These are phyloP conservation scores for Pantherophis vulpinus DNA, from an alignment of 2,797 vertebrate species.

Conservation along the genomic window DNA sequence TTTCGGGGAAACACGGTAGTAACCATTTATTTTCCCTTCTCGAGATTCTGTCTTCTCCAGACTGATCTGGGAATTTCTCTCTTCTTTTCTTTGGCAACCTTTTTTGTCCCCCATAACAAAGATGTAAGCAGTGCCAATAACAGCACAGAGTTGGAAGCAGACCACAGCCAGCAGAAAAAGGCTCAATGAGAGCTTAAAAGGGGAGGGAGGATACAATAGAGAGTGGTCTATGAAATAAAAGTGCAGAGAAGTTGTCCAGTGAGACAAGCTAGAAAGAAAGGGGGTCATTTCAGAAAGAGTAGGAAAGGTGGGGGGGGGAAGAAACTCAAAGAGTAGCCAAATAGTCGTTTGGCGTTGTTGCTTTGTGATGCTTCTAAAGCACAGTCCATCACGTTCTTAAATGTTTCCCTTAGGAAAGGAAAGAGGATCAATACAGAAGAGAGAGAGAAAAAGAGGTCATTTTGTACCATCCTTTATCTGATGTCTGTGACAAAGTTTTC, in stretches of 20 bases:
- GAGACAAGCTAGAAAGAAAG: constrained; percentile 31
- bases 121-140: constrained; percentile 7
- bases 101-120: constrained; percentile 25
- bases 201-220: neutral
- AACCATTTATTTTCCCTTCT: constrained; percentile 18
- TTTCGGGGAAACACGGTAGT: neutral
- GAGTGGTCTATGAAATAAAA: neutral
- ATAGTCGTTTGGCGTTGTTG: neutral
- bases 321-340: neutral
- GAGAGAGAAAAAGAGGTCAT: neutral
- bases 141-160: constrained; percentile 10
- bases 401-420: neutral
- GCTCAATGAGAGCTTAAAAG: constrained; percentile 1
- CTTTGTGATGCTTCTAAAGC: neutral
- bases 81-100: constrained; percentile 19
- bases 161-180: neutral
- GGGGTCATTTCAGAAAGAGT: neutral
- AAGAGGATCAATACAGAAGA: neutral
- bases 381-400: neutral
- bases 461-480: constrained; percentile 10
- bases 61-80: constrained; percentile 45
- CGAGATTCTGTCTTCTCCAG: constrained; percentile 41
- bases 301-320: neutral
- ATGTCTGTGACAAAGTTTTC: neutral
- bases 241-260: neutral